phyloP scores from a whole-genome alignment of 1,140 invertebrate species.

The Bombus soroeensis region DNA sequence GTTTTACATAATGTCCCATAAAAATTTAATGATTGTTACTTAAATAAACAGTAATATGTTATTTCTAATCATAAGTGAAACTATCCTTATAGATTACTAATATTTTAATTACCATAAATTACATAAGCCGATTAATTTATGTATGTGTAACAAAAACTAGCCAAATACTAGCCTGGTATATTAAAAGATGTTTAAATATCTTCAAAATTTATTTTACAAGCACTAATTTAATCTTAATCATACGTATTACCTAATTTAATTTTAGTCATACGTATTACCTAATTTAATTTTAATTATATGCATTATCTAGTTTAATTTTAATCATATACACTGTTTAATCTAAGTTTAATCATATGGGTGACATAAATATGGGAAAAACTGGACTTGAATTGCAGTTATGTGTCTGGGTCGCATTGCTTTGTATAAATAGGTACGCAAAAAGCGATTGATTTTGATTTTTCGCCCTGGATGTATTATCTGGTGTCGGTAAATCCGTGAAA shows the following conservation, averaged over 20 bases:
- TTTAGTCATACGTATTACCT: too few relatives aligned
- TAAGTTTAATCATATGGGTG: too few relatives aligned
- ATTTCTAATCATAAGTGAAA: neutral
- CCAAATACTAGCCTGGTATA: too few relatives aligned
- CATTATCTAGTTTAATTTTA: too few relatives aligned
- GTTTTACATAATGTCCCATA: neutral
- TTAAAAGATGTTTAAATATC: too few relatives aligned
- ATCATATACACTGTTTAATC: too few relatives aligned
- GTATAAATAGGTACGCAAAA: neutral
- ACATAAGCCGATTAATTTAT: neutral
- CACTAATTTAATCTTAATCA: too few relatives aligned
- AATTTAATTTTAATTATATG: too few relatives aligned
- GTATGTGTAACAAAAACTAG: neutral
- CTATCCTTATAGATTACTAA: neutral
- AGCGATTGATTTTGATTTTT: constrained; percentile 28
- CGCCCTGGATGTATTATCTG: constrained; percentile 42
- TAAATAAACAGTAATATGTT: neutral
- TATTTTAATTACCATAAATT: neutral
- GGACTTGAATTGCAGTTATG: too few relatives aligned
- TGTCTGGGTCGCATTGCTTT: neutral
- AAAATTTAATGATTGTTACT: neutral
- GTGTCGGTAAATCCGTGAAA: constrained; percentile 54
- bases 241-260: too few relatives aligned
- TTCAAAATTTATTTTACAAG: too few relatives aligned
- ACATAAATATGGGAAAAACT: too few relatives aligned